Percentiles rank a stretch among this genome's conserved stretches.
These are phyloP conservation scores for Manis crassicaudata DNA, from an alignment of 2,797 vertebrate species.

Conservation along the genomic window DNA sequence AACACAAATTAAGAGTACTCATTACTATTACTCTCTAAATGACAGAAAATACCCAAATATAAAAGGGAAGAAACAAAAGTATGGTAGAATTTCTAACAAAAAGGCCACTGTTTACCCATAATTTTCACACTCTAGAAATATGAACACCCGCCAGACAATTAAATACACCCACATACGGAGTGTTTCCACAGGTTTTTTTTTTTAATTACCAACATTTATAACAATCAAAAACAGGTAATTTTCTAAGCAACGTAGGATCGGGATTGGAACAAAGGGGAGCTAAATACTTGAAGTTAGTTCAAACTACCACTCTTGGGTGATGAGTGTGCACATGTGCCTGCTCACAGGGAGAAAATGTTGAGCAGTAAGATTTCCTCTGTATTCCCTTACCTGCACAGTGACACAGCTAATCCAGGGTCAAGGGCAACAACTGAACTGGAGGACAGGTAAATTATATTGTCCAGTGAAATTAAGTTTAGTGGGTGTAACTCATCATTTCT, in stretches of 20 bases:
- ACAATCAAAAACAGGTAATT: slow-evolving; percentile 72
- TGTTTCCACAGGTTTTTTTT: slow-evolving; percentile 23
- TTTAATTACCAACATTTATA: slow-evolving; percentile 74
- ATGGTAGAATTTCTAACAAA: slow-evolving; percentile 59
- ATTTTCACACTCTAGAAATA: slow-evolving; percentile 52
- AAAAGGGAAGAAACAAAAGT: slow-evolving; percentile 28
- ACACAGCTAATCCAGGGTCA: neutral
- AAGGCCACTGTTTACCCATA: slow-evolving; percentile 67
- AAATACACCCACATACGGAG: slow-evolving; percentile 71
- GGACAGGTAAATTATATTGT: neutral
- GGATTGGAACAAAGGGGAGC: neutral
- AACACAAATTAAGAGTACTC: neutral
- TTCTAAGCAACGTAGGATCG: slow-evolving; percentile 46
- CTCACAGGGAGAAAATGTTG: neutral
- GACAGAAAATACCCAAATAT: slow-evolving; percentile 27
- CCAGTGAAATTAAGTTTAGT: neutral
- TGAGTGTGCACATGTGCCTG: neutral
- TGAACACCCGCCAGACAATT: slow-evolving; percentile 73
- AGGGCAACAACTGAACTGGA: neutral
- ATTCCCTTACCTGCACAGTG: neutral
- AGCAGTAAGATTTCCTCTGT: neutral
- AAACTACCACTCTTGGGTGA: neutral
- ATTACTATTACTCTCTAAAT: neutral
- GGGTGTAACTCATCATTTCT: neutral
- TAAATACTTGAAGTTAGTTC: neutral